Percentiles rank a stretch among this genome's conserved stretches.
phyloP scores from a whole-genome alignment of 30 jellyfish, hydroid and myxozoan genomes.

The Hydractinia symbiolongicarpus region DNA sequence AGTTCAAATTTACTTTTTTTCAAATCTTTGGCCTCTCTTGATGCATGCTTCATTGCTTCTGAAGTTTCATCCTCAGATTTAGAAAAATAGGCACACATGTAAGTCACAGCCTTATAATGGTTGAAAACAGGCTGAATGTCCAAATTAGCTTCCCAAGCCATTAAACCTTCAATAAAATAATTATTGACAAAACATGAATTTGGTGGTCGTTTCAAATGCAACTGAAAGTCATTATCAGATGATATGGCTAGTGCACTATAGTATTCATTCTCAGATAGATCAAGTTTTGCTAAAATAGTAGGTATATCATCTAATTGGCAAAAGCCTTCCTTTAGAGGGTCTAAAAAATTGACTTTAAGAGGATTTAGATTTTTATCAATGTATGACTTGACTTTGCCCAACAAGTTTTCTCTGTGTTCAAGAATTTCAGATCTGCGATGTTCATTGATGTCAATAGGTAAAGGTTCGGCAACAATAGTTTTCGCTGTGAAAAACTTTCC shows the following conservation, averaged over 20 bases:
- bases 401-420: too few species aligned
- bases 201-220: conserved; percentile 9
- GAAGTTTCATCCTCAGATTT: neutral
- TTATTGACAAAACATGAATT: conserved; percentile 18
- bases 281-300: too few species aligned
- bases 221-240: neutral
- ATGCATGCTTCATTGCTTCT: neutral
- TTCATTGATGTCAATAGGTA: too few species aligned
- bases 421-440: neutral
- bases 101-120: neutral
- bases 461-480: neutral
- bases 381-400: too few species aligned
- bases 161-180: conserved; percentile 6
- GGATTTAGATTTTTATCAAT: too few species aligned
- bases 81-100: neutral
- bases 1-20: neutral
- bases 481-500: conserved; percentile 3
- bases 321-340: too few species aligned
- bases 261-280: too few species aligned
- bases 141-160: conserved; percentile 7
- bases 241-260: too few species aligned
- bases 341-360: too few species aligned
- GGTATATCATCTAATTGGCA: too few species aligned
- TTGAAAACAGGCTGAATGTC: neutral
- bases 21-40: neutral